These are phyloP conservation scores for Xiphophorus hellerii DNA, from an alignment of 2,113 vertebrate species.

Conservation along the genomic window DNA sequence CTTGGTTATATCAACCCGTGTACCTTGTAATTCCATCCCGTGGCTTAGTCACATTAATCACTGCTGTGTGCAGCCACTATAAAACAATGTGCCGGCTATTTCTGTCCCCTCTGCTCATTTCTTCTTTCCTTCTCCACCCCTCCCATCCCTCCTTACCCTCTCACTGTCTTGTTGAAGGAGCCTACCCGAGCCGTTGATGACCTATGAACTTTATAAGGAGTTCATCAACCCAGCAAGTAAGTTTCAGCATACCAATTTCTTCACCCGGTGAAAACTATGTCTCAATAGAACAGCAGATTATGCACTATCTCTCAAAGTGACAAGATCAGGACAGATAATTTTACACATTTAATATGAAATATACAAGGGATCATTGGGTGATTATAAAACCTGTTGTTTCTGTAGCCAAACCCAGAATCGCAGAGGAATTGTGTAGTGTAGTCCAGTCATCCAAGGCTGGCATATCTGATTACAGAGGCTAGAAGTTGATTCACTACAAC, in stretches of 20 bases:
- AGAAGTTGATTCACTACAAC: no score
- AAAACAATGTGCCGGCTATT: slow-evolving; percentile 76
- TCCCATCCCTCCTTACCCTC: slow-evolving; percentile 10
- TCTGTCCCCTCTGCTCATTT: slow-evolving; percentile 62
- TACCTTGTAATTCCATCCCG: slow-evolving; percentile 75
- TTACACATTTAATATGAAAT: no score
- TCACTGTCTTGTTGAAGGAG: slow-evolving; percentile 82
- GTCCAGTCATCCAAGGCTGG: no score
- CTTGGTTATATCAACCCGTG: slow-evolving; percentile 75
- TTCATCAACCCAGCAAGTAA: slow-evolving; percentile 96
- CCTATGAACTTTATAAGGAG: slow-evolving; percentile 92
- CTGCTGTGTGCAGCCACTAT: slow-evolving; percentile 72
- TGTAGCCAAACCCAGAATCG: no score
- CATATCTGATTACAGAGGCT: no score
- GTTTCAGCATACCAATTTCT: slow-evolving; percentile 37
- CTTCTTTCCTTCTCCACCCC: slow-evolving; percentile 42
- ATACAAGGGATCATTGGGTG: no score
- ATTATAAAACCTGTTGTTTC: no score
- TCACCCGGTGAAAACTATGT: slow-evolving; percentile 2
- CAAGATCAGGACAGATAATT: no score
- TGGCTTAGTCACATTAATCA: slow-evolving; percentile 77
- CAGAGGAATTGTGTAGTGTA: no score
- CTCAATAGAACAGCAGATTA: not conserved
- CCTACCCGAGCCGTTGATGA: slow-evolving; percentile 98
- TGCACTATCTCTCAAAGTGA: no score